Evolutionary conservation across 2,888 invertebrate species (phyloP).

Genomic region (Tolmerus cingulatus): DNA sequence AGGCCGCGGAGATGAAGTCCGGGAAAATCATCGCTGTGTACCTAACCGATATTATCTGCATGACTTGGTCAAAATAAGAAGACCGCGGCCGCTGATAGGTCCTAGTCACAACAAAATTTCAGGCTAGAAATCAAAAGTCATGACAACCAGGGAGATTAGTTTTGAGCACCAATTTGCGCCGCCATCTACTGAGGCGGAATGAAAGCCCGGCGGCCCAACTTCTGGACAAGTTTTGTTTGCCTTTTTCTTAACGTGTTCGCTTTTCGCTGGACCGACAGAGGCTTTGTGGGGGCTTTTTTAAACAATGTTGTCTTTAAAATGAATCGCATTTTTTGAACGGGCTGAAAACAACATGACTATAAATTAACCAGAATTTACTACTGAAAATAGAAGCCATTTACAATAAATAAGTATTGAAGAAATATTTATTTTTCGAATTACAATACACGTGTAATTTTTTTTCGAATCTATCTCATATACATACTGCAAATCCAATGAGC

Average conservation of each 20-base stretch:
- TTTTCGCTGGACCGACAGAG: neutral
- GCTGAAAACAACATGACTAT: neutral
- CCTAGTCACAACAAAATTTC: conserved; percentile 34
- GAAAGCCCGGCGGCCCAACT: neutral
- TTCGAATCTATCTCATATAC: no score
- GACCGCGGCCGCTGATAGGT: conserved; percentile 43
- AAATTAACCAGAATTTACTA: neutral
- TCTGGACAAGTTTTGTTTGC: neutral
- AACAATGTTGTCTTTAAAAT: neutral
- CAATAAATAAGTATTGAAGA: no score
- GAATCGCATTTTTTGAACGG: neutral
- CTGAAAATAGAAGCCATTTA: neutral
- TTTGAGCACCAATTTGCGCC: conserved; percentile 18
- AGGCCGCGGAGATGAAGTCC: conserved; percentile 1
- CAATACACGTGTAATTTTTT: no score
- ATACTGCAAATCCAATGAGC: no score
- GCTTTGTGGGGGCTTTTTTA: neutral
- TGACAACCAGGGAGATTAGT: conserved; percentile 41
- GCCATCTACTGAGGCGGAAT: neutral
- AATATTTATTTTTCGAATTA: no score
- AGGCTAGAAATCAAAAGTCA: conserved; percentile 44
- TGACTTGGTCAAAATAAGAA: conserved; percentile 32
- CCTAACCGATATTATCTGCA: conserved; percentile 28
- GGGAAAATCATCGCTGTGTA: neutral
- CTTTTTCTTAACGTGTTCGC: neutral